Evolutionary conservation across 2,888 invertebrate genomes (phyloP), one percentile per base, ranked within the genome.

Genomic region (Germaria angustata): DNA sequence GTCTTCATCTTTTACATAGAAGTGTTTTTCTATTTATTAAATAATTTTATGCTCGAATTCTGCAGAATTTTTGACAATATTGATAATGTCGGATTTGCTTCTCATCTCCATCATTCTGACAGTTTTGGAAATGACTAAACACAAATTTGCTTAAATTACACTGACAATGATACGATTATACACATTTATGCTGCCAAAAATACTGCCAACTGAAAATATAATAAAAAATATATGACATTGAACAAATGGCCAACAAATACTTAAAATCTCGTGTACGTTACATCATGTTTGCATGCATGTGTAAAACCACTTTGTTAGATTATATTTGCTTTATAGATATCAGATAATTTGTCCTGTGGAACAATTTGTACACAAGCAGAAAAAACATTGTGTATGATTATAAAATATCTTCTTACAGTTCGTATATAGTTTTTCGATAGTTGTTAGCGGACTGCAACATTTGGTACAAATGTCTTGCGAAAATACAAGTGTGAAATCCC

Each of bases 251-350:
- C 46, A 61, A 61, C 46, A 59, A 55, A 32, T 55, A 22, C 44
- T 51, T 2, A 22, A 22, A 20, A 20, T 13, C 55, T 34, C 7
- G 36, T 59, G 36, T 51, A 49, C 11, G 5, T 22, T 7, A 9
- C 13, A 20, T 49, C 7, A 24, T 55, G 20, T 57, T 32, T 55
- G 55, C 20, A 24, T 22, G 28, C 7, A 39, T 61, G 28, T 66
- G 59, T 20, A 61, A 80, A 80, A 75, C 55, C 75, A 80, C 80
- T 80, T 80, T 80, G 46, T 53, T 24, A 80, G 55, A 80, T 80
- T 80, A 80, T 80, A 69, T 80, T 80, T 80, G 69, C 57, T 75
- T 80, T 65, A 65, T 41, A 46, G 41, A 44, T 53, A 57, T 11
- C 41, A 51, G 41, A 32, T 6, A 15, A 44, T 20, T 36, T 53